A percentile compares a stretch with the other conserved stretches of the same genome.
Evolutionary conservation across 2,113 vertebrate species (phyloP).

Genomic region (Apteryx mantelli): DNA sequence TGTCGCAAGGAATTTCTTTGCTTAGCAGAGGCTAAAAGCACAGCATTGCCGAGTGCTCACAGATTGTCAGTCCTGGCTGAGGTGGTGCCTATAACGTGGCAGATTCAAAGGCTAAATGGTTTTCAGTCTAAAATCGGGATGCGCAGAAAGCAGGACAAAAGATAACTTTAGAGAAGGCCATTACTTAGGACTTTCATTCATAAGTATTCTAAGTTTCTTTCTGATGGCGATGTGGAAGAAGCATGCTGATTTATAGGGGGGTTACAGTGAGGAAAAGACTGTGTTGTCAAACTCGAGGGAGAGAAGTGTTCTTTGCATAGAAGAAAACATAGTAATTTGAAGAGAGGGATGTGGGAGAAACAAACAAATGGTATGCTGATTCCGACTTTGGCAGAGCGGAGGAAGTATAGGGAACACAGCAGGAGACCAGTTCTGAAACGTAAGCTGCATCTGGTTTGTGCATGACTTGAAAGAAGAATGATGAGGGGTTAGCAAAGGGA

Average conservation of each 20-base stretch:
- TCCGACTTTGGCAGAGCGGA: not conserved
- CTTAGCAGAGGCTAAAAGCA: not conserved
- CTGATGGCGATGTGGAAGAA: not conserved
- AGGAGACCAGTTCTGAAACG: not conserved
- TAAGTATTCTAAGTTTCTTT: not conserved
- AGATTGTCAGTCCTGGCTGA: not conserved
- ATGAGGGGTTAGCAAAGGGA: not conserved
- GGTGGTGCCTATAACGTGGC: not conserved
- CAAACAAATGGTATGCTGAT: too few species aligned
- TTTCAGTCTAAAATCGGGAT: not conserved
- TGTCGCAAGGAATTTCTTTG: not conserved
- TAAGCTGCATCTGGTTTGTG: not conserved
- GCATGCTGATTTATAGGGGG: not conserved
- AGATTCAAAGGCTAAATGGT: not conserved
- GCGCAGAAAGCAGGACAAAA: not conserved
- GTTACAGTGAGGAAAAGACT: not conserved
- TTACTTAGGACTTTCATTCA: not conserved
- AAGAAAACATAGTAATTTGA: not conserved
- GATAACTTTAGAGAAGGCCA: not conserved
- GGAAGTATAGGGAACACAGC: not conserved
- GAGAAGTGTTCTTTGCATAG: not conserved
- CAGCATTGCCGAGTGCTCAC: not conserved
- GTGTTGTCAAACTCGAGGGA: not conserved
- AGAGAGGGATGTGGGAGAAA: not conserved
- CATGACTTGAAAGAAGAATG: not conserved